Evolutionary conservation across 1,140 invertebrate genomes (phyloP), one percentile per base, ranked within the genome.

Genomic region (Eumaeus atala): DNA sequence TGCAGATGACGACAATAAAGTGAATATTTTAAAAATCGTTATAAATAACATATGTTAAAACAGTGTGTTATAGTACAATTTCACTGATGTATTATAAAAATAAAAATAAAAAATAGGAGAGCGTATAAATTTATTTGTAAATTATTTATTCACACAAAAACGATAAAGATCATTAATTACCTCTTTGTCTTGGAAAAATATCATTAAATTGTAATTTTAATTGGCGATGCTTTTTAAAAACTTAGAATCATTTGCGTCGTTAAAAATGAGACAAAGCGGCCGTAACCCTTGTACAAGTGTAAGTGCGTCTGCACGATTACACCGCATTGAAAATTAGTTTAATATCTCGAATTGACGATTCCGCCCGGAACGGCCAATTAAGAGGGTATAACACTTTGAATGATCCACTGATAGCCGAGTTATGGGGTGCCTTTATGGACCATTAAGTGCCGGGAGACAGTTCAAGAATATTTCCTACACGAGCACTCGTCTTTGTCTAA

Each of bases 251-350:
- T 35, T 28, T 16, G 51, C 51, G 50, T 54, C 58, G 56, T 62
- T 59, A 62, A 59, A 62, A 62, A 62, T 59, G 57, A 59, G 49
- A 62, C 48, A 12, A 49, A 49, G 21, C 35, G 33, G n/a, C n/a
- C 28, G 36, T 9, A 66, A 62, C 64, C 64, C 60, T 66, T 60
- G n/a, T n/a, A 62, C 57, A 61, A 59, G 34, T 33, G 48, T 50
- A 51, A 60, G 40, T 61, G 63, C 58, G 64, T 82, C 70, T 74
- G 58, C 58, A 48, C 73, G 79, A 85, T 82, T 82, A 78, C 73
- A 63, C 62, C 67, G 71, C 79, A 85, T 82, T 80, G 79, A 83
- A 82, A 83, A 83, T 85, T 85, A 85, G 79, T 80, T 82, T 83
- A 85, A 85, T 85, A 83, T 80, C 79, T 77, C 69, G 68, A 80